Conservation (phyloP, 1,140 invertebrate genomes). For the Drosophila bocqueti region DNA sequence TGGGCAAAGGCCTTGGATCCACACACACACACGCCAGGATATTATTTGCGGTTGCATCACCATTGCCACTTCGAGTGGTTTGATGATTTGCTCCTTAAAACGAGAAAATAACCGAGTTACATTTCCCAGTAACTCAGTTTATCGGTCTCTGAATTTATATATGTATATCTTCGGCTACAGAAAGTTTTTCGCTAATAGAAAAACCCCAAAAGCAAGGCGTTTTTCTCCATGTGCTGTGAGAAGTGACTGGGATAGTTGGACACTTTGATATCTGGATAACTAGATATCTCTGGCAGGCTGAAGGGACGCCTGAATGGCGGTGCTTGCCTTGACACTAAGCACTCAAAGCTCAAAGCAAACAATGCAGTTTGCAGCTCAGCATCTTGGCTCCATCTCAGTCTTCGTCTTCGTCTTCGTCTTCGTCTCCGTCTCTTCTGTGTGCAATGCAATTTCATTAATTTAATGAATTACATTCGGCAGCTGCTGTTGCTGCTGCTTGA, state of each 20-base stretch:
- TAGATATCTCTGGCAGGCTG: background rate
- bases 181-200: conserved; percentile 3
- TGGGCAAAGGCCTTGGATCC: background rate
- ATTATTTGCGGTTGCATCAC: conserved; percentile 9
- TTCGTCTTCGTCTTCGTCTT: background rate
- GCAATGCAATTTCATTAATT: conserved; percentile 75
- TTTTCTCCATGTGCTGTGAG: background rate
- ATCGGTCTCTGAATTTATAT: too few species aligned
- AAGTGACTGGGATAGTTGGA: conserved; percentile 1
- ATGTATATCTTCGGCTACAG: background rate
- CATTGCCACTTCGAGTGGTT: background rate
- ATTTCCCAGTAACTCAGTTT: too few species aligned
- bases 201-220: background rate
- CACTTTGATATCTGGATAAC: conserved; percentile 1
- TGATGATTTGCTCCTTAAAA: background rate
- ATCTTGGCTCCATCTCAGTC: background rate
- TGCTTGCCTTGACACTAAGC: conserved; percentile 34
- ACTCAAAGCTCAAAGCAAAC: conserved; percentile 39
- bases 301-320: conserved; percentile 5
- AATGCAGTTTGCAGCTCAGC: conserved; percentile 15
- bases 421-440: conserved; percentile 26
- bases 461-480: conserved; percentile 71
- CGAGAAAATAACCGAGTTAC: background rate
- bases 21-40: too few species aligned
- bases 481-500: conserved; percentile 25